phyloP scores from a whole-genome alignment of 2,888 invertebrate genomes.

The Suillia variegata region DNA sequence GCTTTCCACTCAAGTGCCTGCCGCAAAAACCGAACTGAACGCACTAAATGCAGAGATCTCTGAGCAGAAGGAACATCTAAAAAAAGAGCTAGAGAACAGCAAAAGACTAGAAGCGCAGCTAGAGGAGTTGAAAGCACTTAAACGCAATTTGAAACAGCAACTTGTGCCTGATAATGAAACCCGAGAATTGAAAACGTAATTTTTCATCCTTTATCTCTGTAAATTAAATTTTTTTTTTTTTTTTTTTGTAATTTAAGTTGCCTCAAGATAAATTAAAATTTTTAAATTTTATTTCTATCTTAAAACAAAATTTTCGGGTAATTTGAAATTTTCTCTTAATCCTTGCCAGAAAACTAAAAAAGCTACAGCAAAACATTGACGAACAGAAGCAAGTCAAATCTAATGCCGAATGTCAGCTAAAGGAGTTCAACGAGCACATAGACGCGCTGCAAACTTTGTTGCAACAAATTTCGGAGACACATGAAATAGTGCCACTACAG shows the following conservation, averaged over 20 bases:
- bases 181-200: constrained; percentile 34
- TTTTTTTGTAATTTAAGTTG: too few species aligned
- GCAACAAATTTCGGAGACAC: constrained; percentile 31
- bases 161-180: constrained; percentile 45
- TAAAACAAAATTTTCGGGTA: too few species aligned
- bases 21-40: constrained; percentile 22
- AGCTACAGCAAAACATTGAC: constrained; percentile 19
- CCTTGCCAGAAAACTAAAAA: constrained; percentile 27
- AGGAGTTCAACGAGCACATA: constrained; percentile 34
- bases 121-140: constrained; percentile 28
- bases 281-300: neutral
- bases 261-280: constrained; percentile 8
- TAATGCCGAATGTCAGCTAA: constrained; percentile 20
- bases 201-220: neutral
- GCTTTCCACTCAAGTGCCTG: constrained; percentile 29
- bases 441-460: constrained; percentile 25
- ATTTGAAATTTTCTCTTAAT: too few species aligned
- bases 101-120: constrained; percentile 31
- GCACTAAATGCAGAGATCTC: constrained; percentile 18
- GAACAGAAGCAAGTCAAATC: constrained; percentile 26
- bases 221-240: too few species aligned
- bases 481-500: constrained; percentile 30
- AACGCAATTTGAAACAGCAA: constrained; percentile 32
- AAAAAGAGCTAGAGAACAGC: constrained; percentile 25
- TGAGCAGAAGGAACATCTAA: constrained; percentile 25